Base-by-base conservation (phyloP, 2,888 invertebrate genomes). In the Cantharis lateralis region DNA sequence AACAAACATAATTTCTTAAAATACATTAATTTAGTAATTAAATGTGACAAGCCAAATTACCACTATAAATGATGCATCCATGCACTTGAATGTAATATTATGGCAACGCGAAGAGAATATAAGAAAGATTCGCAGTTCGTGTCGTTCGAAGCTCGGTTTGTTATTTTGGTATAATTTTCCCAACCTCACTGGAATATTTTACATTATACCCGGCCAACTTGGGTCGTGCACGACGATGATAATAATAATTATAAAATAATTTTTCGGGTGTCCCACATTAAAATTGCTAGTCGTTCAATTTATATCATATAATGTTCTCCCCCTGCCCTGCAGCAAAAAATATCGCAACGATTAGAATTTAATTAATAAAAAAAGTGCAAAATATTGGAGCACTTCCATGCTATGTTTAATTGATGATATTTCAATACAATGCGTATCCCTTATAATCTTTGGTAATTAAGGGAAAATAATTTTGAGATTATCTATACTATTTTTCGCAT, bases 61-160 rank as follows among this genome's bases (percentile, higher is more conserved):
- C 82, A 76, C 80, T 5, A 81, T 80, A 80, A 81, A 81, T 82
- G 82, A 82, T 82, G 81, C 77, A 81, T 82, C 80, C 71, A 82
- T 82, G 80, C 78, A 82, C 82, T 81, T 69, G 75, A 73, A 74
- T 80, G 74, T 80, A 80, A 80, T 79, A 24, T 24, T 24, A 76
- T 77, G 77, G 77, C 78, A 76, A 79, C 76, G 80, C 74, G 71
- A 75, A 75, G 75, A 79, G 78, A 76, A 80, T 15, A 26, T 26
- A 78, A 79, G 64, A 20, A 20, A 48, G 18, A 66, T 66, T 66
- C 64, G n/a, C n/a, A 11, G 20, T 64, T 20, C 64, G 15, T 64
- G 64, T 20, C 16, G 64, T 20, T 18, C n/a, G 20, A 20, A 20
- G 64, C 7, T 10, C 10, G 5, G 16, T 15, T 63, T 11, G 63